Evolutionary conservation across 2,797 vertebrate species (phyloP).

Genomic region (Coilia nasus): DNA sequence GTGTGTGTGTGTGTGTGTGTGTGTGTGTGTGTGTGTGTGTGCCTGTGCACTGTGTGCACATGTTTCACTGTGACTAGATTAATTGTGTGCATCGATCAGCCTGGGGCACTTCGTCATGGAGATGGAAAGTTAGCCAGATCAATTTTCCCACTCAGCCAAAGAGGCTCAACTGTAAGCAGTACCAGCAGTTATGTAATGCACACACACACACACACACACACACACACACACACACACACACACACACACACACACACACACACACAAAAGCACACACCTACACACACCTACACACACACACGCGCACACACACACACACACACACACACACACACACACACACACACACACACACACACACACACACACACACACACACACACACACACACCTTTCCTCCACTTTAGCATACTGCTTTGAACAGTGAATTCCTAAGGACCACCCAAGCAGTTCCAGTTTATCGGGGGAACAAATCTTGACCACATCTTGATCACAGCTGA

Average conservation of each 20-base stretch:
- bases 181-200: conserved; percentile 7
- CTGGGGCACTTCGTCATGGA: neutral
- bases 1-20: neutral
- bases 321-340: neutral
- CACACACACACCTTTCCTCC: neutral
- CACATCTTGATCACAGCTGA: neutral
- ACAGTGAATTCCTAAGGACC: neutral
- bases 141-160: neutral
- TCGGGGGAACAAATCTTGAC: neutral
- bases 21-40: no score
- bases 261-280: neutral
- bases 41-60: neutral
- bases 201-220: neutral
- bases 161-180: neutral
- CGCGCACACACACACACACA: neutral
- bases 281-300: conserved; percentile 14
- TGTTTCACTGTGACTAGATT: conserved; percentile 20
- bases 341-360: conserved; percentile 5
- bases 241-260: conserved; percentile 4
- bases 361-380: conserved; percentile 22
- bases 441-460: conserved; percentile 10
- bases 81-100: conserved; percentile 36
- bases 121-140: conserved; percentile 21
- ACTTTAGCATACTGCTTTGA: neutral
- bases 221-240: neutral